These are phyloP conservation scores for Genyomyrus donnyi DNA, from an alignment of 2,113 vertebrate species.

Conservation along the genomic window DNA sequence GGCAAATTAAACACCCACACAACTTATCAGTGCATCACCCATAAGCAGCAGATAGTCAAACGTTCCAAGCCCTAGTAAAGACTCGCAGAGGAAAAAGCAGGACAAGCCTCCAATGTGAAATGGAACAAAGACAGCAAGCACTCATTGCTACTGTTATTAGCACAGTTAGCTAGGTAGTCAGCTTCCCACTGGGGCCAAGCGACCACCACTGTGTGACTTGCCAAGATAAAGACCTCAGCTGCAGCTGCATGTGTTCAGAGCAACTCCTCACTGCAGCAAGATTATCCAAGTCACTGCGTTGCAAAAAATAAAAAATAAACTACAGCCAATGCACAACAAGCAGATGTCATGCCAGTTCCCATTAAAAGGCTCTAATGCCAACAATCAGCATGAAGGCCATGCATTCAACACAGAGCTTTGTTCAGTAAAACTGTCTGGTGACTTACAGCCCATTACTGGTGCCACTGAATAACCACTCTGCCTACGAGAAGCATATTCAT, in stretches of 20 bases:
- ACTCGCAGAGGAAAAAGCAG: not conserved
- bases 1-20: not conserved
- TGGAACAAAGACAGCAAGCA: not conserved
- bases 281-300: not conserved
- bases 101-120: not conserved
- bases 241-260: not conserved
- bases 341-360: not conserved
- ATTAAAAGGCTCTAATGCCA: not conserved
- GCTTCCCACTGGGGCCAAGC: not conserved
- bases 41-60: not conserved
- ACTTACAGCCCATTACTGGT: constrained; percentile 55
- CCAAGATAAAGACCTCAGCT: not conserved
- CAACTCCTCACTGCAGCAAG: not conserved
- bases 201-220: not conserved
- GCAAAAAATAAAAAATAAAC: not conserved
- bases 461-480: constrained; percentile 52
- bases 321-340: not conserved
- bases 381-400: not conserved
- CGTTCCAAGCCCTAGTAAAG: not conserved
- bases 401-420: constrained; percentile 9
- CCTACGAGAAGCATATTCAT: constrained; percentile 50
- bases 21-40: not conserved
- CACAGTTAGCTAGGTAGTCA: not conserved
- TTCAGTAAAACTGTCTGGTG: constrained; percentile 10
- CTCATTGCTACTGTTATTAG: constrained; percentile 1